Base-by-base conservation (phyloP, 2,797 vertebrate species). In the Rhyacichthys aspro region DNA sequence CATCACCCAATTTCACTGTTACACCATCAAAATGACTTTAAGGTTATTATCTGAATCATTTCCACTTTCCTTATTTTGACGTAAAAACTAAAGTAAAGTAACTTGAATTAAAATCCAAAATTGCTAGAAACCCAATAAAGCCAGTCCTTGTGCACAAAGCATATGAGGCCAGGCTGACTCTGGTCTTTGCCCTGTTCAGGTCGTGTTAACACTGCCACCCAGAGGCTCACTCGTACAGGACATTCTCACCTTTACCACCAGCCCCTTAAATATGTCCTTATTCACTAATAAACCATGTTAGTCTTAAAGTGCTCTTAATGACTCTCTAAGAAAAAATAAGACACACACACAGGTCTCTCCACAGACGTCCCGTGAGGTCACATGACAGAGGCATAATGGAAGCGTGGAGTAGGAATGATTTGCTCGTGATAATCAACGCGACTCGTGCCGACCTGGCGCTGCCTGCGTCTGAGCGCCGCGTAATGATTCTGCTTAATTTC, bases 401-500 rank as follows among this genome's bases (percentile, higher is more conserved):
- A 70, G 74, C 61, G 59, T 55, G 43, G 49, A 72, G 43, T 55
- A 78, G 59, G 64, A 73, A 67, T 76, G 68, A 79, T 77, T 75
- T 81, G 65, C 57, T 74, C 56, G 28, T 70, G 67, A 81, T 82
- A 65, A 79, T 78, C 56, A 69, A 69, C 69, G 71, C 11, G 45
- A 73, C 63, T 69, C 55, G 48, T 67, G 53, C 64, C 59, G 23
- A n/a, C 60, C 55, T 39, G 59, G 12, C 43, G 28, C 45, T 50
- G 17, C 19, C 1, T 54, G 33, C 57, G 59, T 72, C 59, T 78
- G 68, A 79, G 61, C 37, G 9, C 66, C 63, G 48, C 76, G 74
- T 81, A 82, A 82, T 78, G 84, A 77, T 79, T 80, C 60, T 45
- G 65, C 19, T 84, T 86, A 82, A 88, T 88, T 86, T 86, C 86